Evolutionary conservation across 2,888 invertebrate species (phyloP).

Genomic region (Ormyrus nitidulus): DNA sequence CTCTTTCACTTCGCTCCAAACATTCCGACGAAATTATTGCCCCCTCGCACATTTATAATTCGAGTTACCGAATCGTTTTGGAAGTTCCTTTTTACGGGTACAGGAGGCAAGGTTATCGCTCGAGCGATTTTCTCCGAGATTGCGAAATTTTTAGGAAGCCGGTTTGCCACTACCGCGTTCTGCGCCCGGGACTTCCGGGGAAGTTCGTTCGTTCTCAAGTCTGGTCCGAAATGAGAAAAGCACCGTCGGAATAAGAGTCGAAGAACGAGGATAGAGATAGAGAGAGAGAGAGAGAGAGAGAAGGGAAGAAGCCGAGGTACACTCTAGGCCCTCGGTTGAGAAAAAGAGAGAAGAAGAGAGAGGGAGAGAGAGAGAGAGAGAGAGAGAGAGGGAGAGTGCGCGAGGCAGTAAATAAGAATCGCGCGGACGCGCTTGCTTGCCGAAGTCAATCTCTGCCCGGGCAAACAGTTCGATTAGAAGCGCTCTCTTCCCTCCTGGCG

Average conservation of each 20-base stretch:
- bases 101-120: constrained; percentile 1
- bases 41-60: constrained; percentile 7
- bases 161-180: constrained; percentile 15
- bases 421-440: constrained; percentile 42
- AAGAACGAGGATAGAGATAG: neutral
- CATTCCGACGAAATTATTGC: constrained; percentile 13
- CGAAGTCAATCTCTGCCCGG: constrained; percentile 52
- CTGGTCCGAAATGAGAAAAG: constrained; percentile 50
- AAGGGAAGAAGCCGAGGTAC: neutral
- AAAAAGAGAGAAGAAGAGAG: neutral
- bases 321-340: too few relatives aligned
- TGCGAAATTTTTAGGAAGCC: constrained; percentile 56
- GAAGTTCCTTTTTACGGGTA: constrained; percentile 11
- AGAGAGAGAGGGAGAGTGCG: constrained; percentile 17
- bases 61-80: neutral
- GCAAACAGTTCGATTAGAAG: constrained; percentile 56
- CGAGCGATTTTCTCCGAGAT: constrained; percentile 46
- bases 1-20: neutral
- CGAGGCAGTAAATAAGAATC: constrained; percentile 56
- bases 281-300: neutral
- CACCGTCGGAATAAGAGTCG: constrained; percentile 20
- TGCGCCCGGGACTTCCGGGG: constrained; percentile 57
- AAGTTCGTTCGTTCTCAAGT: constrained; percentile 33
- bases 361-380: neutral
- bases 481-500: neutral